Evolutionary conservation across 2,113 vertebrate species (phyloP).

Genomic region (Alectura lathami): DNA sequence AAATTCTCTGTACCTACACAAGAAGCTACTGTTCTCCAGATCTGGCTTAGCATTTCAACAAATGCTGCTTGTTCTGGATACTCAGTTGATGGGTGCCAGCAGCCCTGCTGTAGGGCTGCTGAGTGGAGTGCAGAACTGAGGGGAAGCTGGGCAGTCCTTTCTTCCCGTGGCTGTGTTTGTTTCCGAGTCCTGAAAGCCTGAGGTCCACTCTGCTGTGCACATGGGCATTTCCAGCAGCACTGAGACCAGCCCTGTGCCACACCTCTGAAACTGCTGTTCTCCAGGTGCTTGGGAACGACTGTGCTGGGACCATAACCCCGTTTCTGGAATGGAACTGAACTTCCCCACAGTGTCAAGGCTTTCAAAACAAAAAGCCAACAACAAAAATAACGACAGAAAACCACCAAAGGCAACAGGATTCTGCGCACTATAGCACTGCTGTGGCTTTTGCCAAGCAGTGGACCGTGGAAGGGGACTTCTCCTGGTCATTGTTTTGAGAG

Average conservation of each 20-base stretch:
- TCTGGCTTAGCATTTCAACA: constrained; percentile 46
- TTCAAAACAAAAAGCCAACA: background rate
- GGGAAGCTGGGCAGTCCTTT: background rate
- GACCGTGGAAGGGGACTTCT: background rate
- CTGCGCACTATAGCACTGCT: background rate
- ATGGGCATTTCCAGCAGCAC: background rate
- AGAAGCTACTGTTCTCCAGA: constrained; percentile 43
- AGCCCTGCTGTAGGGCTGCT: background rate
- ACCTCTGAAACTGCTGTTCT: background rate
- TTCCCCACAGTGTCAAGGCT: background rate
- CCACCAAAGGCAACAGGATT: fast-evolving
- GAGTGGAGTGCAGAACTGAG: background rate
- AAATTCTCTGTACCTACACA: background rate
- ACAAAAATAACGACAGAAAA: background rate
- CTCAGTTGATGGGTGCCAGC: background rate
- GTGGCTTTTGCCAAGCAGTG: background rate
- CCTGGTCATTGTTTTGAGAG: background rate
- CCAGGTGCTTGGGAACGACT: background rate
- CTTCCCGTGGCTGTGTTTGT: background rate
- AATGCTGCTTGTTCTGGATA: constrained; percentile 12
- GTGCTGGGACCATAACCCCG: background rate
- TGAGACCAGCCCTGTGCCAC: background rate
- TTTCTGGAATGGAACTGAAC: background rate
- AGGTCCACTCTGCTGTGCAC: background rate
- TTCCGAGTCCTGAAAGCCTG: background rate